Evolutionary conservation across 2,888 invertebrate species (phyloP), one percentile per base, ranked within the genome.

Genomic region (Charanyca ferruginea): DNA sequence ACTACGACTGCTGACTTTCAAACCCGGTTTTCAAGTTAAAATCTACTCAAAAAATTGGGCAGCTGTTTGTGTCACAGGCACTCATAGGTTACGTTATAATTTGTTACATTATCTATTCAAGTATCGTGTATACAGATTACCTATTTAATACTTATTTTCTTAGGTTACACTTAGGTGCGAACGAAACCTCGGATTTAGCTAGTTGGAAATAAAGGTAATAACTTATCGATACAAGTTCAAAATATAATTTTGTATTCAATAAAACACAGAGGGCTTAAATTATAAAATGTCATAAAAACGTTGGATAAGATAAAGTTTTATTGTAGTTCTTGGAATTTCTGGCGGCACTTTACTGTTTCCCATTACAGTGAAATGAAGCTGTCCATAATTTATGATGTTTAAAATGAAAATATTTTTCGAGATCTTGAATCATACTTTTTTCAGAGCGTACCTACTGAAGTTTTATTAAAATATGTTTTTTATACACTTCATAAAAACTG

Each of bases 371-470:
- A 79, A 83, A 85, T 70, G 82, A 83, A 82, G 77, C 74, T 66
- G 74, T 81, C 76, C 80, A 78, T 83, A 85, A 87, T 86, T 85
- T 85, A 86, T 81, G 78, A 65, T 73, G 72, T 80, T 81, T 80
- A 81, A 83, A 86, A 85, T 83, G 68, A 80, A 80, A 85, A 82
- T 80, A 70, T 84, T 81, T 72, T 73, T 72, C 62, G 49, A 70
- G 66, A 72, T 76, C 66, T 58, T 62, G 32, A 62, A 60, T 54
- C 55, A 45, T 45, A 54, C 16, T 75, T 32, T 55, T 41, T 59
- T 47, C 38, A 11, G 8, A 35, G 41, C 48, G 20, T 53, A 69
- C 25, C 32, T 62, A 13, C 64, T 35, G 22, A 52, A 70, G 38
- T 65, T 71, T 75, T 76, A 76, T 79, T 68, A 73, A 65, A 78